phyloP scores from a whole-genome alignment of 2,113 vertebrate genomes.

The Microcebus lehilahytsara region DNA sequence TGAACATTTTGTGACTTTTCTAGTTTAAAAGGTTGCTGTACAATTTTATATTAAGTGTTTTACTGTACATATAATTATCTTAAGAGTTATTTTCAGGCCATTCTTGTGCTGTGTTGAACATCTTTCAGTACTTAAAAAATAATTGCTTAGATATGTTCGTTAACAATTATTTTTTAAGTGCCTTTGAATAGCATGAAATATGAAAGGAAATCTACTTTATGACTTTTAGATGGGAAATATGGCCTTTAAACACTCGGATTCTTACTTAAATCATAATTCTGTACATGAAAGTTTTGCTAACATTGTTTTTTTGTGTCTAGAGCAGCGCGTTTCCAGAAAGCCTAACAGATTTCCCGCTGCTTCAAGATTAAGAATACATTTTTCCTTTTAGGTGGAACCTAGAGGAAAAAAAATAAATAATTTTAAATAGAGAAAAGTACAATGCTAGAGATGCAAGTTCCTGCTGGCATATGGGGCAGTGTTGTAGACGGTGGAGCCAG shows the following conservation, averaged over 20 bases:
- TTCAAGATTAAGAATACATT: background rate
- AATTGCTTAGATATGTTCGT: constrained; percentile 74
- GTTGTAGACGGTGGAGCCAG: background rate
- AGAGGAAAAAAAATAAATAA: background rate
- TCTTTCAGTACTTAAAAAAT: constrained; percentile 71
- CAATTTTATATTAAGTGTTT: constrained; percentile 79
- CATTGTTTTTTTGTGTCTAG: constrained; percentile 1
- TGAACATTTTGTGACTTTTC: constrained; percentile 72
- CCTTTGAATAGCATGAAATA: constrained; percentile 72
- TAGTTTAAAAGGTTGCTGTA: constrained; percentile 73
- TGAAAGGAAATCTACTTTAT: constrained; percentile 71
- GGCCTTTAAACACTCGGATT: constrained; percentile 58
- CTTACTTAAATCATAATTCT: constrained; percentile 59
- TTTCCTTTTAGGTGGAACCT: background rate
- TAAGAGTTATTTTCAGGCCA: constrained; percentile 79
- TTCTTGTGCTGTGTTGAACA: constrained; percentile 75
- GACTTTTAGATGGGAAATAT: constrained; percentile 57
- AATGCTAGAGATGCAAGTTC: background rate
- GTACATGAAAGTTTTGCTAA: background rate
- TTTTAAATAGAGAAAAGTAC: background rate
- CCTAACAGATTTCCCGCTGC: background rate
- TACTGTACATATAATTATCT: constrained; percentile 78
- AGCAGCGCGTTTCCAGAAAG: background rate
- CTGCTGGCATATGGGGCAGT: background rate
- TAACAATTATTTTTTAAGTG: constrained; percentile 76